These are phyloP conservation scores for Sphyrna mokarran DNA, from an alignment of 2,113 vertebrate species.

Conservation along the genomic window DNA sequence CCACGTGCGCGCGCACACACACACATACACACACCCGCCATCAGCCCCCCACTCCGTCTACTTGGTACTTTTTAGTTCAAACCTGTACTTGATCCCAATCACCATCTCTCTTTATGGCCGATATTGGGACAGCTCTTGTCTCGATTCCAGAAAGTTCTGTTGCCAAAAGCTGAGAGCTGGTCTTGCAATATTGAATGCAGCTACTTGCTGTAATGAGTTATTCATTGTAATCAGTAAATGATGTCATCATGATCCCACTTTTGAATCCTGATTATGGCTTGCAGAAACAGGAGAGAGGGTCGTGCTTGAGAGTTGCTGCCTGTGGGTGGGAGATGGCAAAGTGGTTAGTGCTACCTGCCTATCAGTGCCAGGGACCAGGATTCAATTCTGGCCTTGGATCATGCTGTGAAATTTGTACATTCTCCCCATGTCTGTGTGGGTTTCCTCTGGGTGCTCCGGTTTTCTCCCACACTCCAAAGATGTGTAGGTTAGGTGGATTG, in stretches of 20 bases:
- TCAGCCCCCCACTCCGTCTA: no score
- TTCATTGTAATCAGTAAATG: slow-evolving; percentile 6
- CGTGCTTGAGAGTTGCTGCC: background rate
- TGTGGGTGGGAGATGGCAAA: background rate
- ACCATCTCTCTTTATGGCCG: background rate
- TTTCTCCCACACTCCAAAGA: no score
- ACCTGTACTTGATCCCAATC: background rate
- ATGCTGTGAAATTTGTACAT: no score
- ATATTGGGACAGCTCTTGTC: slow-evolving; percentile 5
- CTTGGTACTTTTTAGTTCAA: background rate
- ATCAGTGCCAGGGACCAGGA: no score
- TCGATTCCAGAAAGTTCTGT: slow-evolving; percentile 17
- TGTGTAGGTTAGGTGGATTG: no score
- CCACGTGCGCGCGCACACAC: no score
- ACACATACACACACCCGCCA: no score
- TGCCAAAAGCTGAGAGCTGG: background rate
- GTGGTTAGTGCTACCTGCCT: no score
- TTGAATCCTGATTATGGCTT: background rate
- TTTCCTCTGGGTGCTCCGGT: no score
- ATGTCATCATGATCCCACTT: background rate
- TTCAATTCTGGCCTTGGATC: no score
- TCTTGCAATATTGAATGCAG: slow-evolving; percentile 21
- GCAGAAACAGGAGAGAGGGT: background rate
- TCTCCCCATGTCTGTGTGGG: no score
- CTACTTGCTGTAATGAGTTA: slow-evolving; percentile 14